Evolutionary conservation across 1,140 invertebrate species (phyloP), one percentile per base, ranked within the genome.

Genomic region (Elymnias hypermnestra): DNA sequence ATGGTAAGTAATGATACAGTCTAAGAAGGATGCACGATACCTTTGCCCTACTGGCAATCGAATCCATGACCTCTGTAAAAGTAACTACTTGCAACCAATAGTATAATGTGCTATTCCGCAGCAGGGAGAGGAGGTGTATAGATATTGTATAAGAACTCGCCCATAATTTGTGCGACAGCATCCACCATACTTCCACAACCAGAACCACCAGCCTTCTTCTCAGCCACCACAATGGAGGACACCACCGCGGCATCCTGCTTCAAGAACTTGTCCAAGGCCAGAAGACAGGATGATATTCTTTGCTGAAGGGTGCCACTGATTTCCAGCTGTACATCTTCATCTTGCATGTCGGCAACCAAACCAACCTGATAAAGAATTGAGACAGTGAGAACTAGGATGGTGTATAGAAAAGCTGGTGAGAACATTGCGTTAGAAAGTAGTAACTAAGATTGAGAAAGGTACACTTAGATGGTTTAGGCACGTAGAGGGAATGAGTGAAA

Each of bases 261-360:
- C 6, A 97, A 71, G 75, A 97, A 92, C 17, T 88, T 86, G 63
- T 93, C 91, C 18, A 93, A 51, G 2, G 89, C 82, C 48, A 89
- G 73, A 1, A 97, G 83, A 83, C 95, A 97, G 0, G 91, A 95
- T 0, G 89, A 88, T 46, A 97, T 94, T 63, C 92, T 88, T 77
- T 97, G 95, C 53, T 94, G 94, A 9, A 96, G 78, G 1, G 95
- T 96, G 2, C 95, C 95, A 39, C 94, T 90, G 38, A 92, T 92
- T 61, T 91, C 91, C 21, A 91, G 73, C 58, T 94, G 93, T 28
- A 92, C 89, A 64, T 95, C 91, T 26, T 93, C 91, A 46, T 94
- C 93, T 72, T 94, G 92, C 86, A 92, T 92, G 53, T 95, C 93
- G 6, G 94, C 90, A n/a, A 96, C 89, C 3, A 93, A 66, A 37